A percentile compares a stretch with the other conserved stretches of the same genome.
Evolutionary conservation across 1,140 invertebrate genomes (phyloP).

Genomic region (Drosophila repletoides): DNA sequence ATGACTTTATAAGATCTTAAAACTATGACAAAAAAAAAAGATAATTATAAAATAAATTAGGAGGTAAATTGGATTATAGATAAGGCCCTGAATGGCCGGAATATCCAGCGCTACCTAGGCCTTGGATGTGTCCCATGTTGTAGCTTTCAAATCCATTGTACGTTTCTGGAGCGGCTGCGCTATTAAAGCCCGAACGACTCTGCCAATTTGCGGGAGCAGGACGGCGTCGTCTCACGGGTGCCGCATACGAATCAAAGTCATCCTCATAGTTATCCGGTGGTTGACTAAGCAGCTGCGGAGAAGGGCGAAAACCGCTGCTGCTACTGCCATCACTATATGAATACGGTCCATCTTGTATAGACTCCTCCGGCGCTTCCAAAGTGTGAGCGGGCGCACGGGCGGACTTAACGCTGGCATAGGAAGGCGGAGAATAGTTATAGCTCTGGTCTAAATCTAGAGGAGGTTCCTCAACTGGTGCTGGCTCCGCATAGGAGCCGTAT

Average conservation of each 20-base stretch:
- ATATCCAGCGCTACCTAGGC: slow-evolving; percentile 44
- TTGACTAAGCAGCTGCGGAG: slow-evolving; percentile 37
- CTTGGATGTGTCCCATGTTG: slow-evolving; percentile 60
- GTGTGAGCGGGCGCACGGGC: slow-evolving; percentile 49
- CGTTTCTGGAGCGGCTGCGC: slow-evolving; percentile 41
- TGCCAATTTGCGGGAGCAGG: slow-evolving; percentile 42
- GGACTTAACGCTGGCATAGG: slow-evolving; percentile 14
- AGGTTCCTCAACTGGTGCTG: slow-evolving; percentile 65
- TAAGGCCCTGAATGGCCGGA: slow-evolving; percentile 62
- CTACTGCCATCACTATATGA: slow-evolving; percentile 34
- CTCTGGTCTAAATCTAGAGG: slow-evolving; percentile 44
- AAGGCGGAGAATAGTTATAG: slow-evolving; percentile 52
- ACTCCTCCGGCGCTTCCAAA: slow-evolving; percentile 54
- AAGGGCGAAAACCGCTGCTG: slow-evolving; percentile 46
- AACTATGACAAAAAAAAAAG: slow-evolving; percentile 41
- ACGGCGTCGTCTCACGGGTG: slow-evolving; percentile 26
- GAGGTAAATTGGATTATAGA: slow-evolving; percentile 22
- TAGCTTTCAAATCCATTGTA: slow-evolving; percentile 66
- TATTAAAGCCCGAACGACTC: slow-evolving; percentile 15
- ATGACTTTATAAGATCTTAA: slow-evolving; percentile 27
- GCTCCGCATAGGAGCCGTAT: slow-evolving; percentile 46
- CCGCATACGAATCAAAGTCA: slow-evolving; percentile 43
- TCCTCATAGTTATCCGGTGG: slow-evolving; percentile 48
- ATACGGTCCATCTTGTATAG: slow-evolving; percentile 12
- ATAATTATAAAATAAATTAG: slow-evolving; percentile 53